Evolutionary conservation across 2,797 vertebrate species (phyloP).

Genomic region (Sebastolobus altivelis): DNA sequence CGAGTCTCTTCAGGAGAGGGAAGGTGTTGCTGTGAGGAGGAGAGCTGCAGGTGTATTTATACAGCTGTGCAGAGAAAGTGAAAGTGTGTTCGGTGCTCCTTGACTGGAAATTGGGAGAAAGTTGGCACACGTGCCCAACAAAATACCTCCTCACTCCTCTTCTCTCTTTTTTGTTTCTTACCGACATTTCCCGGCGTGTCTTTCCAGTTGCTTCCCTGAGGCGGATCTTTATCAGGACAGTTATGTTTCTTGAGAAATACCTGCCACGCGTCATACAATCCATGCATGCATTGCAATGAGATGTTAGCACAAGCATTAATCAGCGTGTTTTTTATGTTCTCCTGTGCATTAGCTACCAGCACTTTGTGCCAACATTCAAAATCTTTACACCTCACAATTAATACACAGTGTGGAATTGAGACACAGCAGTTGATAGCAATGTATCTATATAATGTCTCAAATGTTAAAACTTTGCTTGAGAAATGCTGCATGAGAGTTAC

Average conservation of each 20-base stretch:
- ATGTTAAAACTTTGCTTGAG: not conserved
- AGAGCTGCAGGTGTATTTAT: conserved; percentile 63
- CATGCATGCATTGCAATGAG: not conserved
- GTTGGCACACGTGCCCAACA: not conserved
- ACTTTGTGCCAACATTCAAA: too few relatives aligned
- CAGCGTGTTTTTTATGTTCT: too few relatives aligned
- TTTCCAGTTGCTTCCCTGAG: not conserved
- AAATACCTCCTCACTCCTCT: not conserved
- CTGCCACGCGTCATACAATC: not conserved
- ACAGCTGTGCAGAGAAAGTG: conserved; percentile 47
- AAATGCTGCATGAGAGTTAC: too few relatives aligned
- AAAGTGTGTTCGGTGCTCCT: conserved; percentile 26
- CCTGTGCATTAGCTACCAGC: too few relatives aligned
- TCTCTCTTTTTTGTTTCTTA: not conserved
- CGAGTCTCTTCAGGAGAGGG: conserved; percentile 3
- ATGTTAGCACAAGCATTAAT: too few relatives aligned
- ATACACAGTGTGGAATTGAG: too few relatives aligned
- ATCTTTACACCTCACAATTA: too few relatives aligned
- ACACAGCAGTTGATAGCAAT: too few relatives aligned
- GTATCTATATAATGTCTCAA: not conserved
- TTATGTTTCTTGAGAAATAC: not conserved
- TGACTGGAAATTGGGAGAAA: conserved; percentile 50
- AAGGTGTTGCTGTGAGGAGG: conserved; percentile 27
- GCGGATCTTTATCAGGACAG: not conserved
- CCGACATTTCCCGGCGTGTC: not conserved